These are phyloP conservation scores for Pyrrhia umbra DNA, from an alignment of 2,888 invertebrate genomes.

Conservation along the genomic window DNA sequence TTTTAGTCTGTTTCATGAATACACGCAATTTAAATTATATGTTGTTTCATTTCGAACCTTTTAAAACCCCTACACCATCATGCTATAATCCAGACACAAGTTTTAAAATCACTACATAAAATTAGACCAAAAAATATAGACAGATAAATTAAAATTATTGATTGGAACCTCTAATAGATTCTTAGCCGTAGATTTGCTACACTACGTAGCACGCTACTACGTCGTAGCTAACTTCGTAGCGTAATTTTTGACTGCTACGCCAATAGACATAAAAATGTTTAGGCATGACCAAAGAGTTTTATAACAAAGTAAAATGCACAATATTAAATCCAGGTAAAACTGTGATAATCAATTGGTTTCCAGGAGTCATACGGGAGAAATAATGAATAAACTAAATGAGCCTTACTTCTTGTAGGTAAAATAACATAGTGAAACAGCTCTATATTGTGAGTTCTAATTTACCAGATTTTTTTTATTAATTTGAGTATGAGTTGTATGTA, in stretches of 20 bases:
- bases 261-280: too few species aligned
- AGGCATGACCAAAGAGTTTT: too few species aligned
- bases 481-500: constrained; percentile 14
- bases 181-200: too few species aligned
- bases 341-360: constrained; percentile 27
- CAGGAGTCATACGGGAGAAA: constrained; percentile 34
- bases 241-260: too few species aligned
- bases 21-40: constrained; percentile 72
- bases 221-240: too few species aligned
- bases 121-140: too few species aligned
- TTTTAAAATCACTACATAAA: background rate
- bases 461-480: background rate
- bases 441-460: constrained; percentile 41
- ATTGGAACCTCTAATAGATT: too few species aligned
- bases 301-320: background rate
- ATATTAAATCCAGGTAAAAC: constrained; percentile 16
- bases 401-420: constrained; percentile 60
- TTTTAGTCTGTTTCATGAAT: constrained; percentile 72
- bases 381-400: constrained; percentile 24
- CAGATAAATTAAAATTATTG: too few species aligned
- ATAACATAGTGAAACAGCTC: constrained; percentile 50
- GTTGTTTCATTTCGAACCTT: constrained; percentile 85
- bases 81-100: constrained; percentile 79
- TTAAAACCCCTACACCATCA: constrained; percentile 80
- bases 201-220: too few species aligned